Evolutionary conservation across 2,113 vertebrate species (phyloP), one percentile per base, ranked within the genome.

Genomic region (Takifugu flavidus): DNA sequence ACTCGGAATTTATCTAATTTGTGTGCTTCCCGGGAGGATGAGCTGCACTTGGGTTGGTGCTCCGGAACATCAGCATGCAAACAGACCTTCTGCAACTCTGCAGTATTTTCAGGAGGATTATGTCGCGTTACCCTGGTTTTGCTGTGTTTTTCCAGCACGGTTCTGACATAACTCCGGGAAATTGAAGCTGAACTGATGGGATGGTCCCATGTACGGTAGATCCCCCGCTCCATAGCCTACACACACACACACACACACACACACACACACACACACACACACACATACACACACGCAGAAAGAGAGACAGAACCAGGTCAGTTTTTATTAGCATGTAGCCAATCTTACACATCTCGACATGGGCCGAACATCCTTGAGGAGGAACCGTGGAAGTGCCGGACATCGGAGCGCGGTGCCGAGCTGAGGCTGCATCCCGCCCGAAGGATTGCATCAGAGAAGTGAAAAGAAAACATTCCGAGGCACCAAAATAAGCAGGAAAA

Each of bases 131-230:
- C 95, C 92, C 91, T 92, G 64, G 77, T 85, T 55, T 78, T 92
- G 74, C 61, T 78, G 43, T 83, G 85, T 79, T 92, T 92, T 75
- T 91, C 90, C 0, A 98, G 88, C 58, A 94, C 49, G 20, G 54
- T 76, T 53, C 86, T 85, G 69, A 96, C 91, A 0, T 96, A 95
- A 34, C 91, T 92, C 86, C 87, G 91, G 61, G 94, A 94, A 81
- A 95, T 90, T 39, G 88, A 86, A 34, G 90, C 93, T 1, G 93
- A 94, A 62, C 90, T 96, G 77, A 93, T 29, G 0, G 95, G 93
- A 83, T 97, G 94, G 79, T 95, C 92, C 95, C 95, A 98, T 54
- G 93, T 85, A 56, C 90, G 92, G 66, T 69, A 84, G 59, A 93
- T 86, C 69, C 92, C 94, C 83, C 89, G 87, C 55, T 90, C 89